Evolutionary conservation across 2,113 vertebrate species (phyloP).

Genomic region (cat (Felis catus)): DNA sequence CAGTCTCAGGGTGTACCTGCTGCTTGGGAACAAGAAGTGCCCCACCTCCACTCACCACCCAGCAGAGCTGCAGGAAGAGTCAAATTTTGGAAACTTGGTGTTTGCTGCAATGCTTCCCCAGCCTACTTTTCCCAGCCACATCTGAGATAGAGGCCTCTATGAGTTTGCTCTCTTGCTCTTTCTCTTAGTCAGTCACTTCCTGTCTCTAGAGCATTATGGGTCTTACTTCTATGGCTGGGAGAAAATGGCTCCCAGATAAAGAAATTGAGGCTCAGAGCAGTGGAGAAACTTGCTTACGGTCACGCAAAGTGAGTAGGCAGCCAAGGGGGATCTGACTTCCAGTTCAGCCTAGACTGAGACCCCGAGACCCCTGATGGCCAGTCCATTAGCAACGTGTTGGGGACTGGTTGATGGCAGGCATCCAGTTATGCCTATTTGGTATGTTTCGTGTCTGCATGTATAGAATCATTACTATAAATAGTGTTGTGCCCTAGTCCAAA

Average conservation of each 20-base stretch:
- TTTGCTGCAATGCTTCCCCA: neutral
- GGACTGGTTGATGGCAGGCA: neutral
- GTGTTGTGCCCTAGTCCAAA: neutral
- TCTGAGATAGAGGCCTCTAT: accelerated
- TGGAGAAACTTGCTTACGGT: neutral
- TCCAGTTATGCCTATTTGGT: neutral
- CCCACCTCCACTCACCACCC: neutral
- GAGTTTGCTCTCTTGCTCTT: neutral
- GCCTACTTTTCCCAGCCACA: neutral
- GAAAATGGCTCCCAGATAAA: neutral
- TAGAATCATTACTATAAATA: neutral
- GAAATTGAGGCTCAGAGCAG: neutral
- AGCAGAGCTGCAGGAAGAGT: neutral
- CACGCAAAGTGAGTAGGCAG: neutral
- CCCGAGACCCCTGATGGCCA: neutral
- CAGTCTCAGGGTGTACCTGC: neutral
- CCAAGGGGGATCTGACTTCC: neutral
- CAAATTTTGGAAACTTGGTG: neutral
- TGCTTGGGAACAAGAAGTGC: neutral
- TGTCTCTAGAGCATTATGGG: neutral
- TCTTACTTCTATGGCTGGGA: neutral
- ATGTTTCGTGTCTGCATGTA: neutral
- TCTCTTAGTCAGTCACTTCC: neutral
- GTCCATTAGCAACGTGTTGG: accelerated
- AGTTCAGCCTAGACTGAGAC: neutral